phyloP scores from a whole-genome alignment of 2,888 invertebrate species.

The Diplazon laetatorius region DNA sequence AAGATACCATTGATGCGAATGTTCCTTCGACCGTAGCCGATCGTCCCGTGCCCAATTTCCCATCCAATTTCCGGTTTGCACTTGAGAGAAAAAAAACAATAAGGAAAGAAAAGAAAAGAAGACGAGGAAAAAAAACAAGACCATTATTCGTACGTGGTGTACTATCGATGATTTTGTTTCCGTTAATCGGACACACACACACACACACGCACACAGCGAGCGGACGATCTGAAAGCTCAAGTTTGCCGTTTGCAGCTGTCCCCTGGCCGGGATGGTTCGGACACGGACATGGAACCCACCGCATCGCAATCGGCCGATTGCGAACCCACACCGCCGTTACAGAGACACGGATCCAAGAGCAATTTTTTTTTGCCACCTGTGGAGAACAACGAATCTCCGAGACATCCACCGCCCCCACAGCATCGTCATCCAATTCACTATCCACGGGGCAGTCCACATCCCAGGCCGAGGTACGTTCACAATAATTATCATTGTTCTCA shows the following conservation, averaged over 20 bases:
- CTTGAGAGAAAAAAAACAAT: background rate
- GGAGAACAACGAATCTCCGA: slow-evolving; percentile 82
- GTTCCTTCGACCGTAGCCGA: slow-evolving; percentile 23
- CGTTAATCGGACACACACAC: slow-evolving; percentile 5
- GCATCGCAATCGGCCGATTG: slow-evolving; percentile 96
- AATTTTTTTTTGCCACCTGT: slow-evolving; percentile 93
- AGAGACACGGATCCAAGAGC: slow-evolving; percentile 92
- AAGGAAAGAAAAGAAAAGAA: no score
- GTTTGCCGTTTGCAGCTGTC: slow-evolving; percentile 85
- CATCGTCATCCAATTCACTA: slow-evolving; percentile 84
- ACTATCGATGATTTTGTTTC: slow-evolving; percentile 14
- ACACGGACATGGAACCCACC: slow-evolving; percentile 94
- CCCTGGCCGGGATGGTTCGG: slow-evolving; percentile 91
- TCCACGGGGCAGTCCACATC: slow-evolving; percentile 91
- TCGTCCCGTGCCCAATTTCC: slow-evolving; percentile 10
- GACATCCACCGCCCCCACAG: slow-evolving; percentile 82
- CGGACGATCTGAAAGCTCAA: slow-evolving; percentile 7
- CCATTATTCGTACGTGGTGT: slow-evolving; percentile 23
- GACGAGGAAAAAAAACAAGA: background rate
- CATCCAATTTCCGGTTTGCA: slow-evolving; percentile 19
- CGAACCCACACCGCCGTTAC: slow-evolving; percentile 94
- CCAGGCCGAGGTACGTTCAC: slow-evolving; percentile 88
- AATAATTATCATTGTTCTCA: no score
- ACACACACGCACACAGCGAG: no score
- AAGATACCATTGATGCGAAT: slow-evolving; percentile 53